Evolutionary conservation across 2,888 invertebrate species (phyloP).

Genomic region (Pristionchus mayeri): DNA sequence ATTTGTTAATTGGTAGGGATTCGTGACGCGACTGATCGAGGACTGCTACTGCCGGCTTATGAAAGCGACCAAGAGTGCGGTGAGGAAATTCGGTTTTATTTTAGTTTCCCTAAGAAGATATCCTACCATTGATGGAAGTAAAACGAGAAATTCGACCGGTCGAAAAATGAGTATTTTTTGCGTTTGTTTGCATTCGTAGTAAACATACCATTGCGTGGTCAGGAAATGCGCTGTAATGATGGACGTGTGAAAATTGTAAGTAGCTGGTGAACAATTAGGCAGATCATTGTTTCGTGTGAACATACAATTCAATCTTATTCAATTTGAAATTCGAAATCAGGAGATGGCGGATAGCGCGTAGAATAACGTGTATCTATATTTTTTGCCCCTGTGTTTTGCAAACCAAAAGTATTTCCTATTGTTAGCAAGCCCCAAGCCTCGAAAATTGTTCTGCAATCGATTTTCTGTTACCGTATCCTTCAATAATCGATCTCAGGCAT

Average conservation of each 20-base stretch:
- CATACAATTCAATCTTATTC: too few species aligned
- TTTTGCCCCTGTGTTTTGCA: too few species aligned
- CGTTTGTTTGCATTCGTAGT: neutral
- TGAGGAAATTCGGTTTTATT: slow-evolving; percentile 27
- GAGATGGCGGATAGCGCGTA: too few species aligned
- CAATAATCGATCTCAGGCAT: slow-evolving; percentile 51
- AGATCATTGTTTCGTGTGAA: too few species aligned
- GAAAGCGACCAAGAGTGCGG: slow-evolving; percentile 85
- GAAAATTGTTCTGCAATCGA: too few species aligned
- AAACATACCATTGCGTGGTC: neutral
- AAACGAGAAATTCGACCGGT: neutral
- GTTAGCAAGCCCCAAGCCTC: too few species aligned
- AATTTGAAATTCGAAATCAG: too few species aligned
- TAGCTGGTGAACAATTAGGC: too few species aligned
- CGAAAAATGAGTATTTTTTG: neutral
- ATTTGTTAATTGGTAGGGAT: slow-evolving; percentile 80
- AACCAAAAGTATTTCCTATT: too few species aligned
- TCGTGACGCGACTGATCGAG: slow-evolving; percentile 92
- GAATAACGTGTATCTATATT: too few species aligned
- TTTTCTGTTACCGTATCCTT: neutral
- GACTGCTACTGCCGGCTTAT: slow-evolving; percentile 94
- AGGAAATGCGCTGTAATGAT: slow-evolving; percentile 35
- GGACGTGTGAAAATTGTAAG: too few species aligned
- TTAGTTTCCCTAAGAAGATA: neutral
- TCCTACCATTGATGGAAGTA: neutral